Base-by-base conservation (phyloP, 2,113 vertebrate species). In the Progne subis region DNA sequence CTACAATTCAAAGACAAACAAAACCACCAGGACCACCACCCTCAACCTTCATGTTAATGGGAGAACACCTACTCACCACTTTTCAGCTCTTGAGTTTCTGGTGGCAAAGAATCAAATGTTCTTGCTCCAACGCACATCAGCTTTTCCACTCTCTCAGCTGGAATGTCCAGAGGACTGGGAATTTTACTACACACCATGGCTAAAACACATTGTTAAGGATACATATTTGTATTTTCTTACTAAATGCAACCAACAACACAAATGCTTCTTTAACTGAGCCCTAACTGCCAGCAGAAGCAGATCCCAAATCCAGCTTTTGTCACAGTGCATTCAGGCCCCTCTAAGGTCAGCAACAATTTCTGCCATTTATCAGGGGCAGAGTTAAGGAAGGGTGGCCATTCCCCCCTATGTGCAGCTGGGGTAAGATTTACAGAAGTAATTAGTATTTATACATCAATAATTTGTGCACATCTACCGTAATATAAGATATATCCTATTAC, bases 181-280 rank as follows among this genome's bases (percentile, higher is more conserved):
- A 99, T 98, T 79, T 99, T 99, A 90, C 98, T 98, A 91, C 99
- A 99, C 74, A 99, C 99, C 99, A 99, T 99, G 4, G 98, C 99
- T 99, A 93, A 78, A 84, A 77, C 13, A 77, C n/a, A 49, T 4
- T 12, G 96, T 94, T 97, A 98, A 98, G 97, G 97, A 92, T 29
- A 90, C 3, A 46, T 12, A 43, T n/a, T 52, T 75, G 1, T 16
- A 47, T 17, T 91, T 88, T 53, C 50, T 61, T 61, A 52, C 25
- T 63, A 32, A 88, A 82, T 44, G 44, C 43, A 77, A 93, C 20
- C 31, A 46, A 50, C 37, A 85, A 65, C 6, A 39, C 6, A 57
- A 85, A 74, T 18, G 25, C 8, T 61, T 76, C 34, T 82, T 60
- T 63, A 56, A 59, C 8, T 65, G 26, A 79, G 25, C 9, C 32